phyloP scores from a whole-genome alignment of 2,797 vertebrate genomes.

The Gadopsis marmoratus region DNA sequence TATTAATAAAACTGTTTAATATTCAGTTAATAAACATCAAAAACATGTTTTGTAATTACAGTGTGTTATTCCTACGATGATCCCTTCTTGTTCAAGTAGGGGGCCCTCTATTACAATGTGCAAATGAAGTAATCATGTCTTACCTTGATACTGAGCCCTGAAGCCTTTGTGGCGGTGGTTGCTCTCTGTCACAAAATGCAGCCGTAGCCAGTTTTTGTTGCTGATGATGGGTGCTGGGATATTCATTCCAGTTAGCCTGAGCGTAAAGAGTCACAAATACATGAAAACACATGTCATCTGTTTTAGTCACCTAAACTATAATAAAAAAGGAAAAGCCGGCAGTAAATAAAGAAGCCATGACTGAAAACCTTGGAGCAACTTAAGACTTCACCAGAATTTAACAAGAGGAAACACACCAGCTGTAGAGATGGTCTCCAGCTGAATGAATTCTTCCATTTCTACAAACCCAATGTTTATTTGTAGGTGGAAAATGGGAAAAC shows the following conservation, averaged over 20 bases:
- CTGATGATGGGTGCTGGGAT: constrained; percentile 97
- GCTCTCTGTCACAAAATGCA: constrained; percentile 97
- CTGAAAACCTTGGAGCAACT: neutral
- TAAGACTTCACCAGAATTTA: neutral
- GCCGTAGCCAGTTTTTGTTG: constrained; percentile 97
- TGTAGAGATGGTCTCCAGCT: neutral
- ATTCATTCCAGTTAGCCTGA: constrained; percentile 95
- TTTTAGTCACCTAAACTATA: neutral
- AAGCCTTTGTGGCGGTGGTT: constrained; percentile 96
- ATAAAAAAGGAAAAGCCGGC: neutral
- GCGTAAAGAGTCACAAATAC: constrained; percentile 52
- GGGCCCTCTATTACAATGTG: constrained; percentile 51
- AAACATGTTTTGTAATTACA: constrained; percentile 74
- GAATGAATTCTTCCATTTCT: neutral
- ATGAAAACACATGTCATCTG: constrained; percentile 40
- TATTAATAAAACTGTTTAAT: constrained; percentile 76
- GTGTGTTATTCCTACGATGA: constrained; percentile 49
- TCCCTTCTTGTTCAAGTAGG: constrained; percentile 48
- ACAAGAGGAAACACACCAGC: neutral
- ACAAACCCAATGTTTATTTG: neutral
- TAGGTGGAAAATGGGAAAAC: neutral
- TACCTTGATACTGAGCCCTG: constrained; percentile 98
- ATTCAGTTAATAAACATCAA: constrained; percentile 80
- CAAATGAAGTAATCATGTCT: constrained; percentile 70
- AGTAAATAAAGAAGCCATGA: neutral